Base-by-base conservation (phyloP, 1,140 invertebrate genomes). In the Venturia canescens region DNA sequence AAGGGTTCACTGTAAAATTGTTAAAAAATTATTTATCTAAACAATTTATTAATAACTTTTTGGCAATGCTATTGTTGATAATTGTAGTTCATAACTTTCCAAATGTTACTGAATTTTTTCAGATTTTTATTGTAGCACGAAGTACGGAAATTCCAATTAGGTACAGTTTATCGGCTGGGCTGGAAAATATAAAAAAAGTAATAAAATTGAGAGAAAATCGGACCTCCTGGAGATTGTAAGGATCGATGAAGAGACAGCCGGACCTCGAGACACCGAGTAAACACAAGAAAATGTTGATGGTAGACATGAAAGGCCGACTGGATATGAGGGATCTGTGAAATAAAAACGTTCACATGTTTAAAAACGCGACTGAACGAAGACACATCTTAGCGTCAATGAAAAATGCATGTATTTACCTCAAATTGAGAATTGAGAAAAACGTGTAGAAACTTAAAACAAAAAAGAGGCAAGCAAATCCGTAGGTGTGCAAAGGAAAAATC, bases 281-380 rank as follows among this genome's bases (percentile, higher is more conserved):
- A 84, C 94, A 94, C 9, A 94, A 89, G 87, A 94, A 94, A 79
- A 93, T 91, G 85, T 94, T 94, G 88, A 94, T 94, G 38, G 94
- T 93, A 75, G 93, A 92, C 93, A 94, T 94, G 83, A 93, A 94
- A 63, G 94, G 93, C 75, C 93, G 89, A 79, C 88, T 93, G 27
- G 93, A 92, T 67, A 94, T 92, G 70, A 94, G 90, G 72, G 94
- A 93, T 86, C 94, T 94, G 85, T 6, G 90, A 90, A 67, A 80
- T 26, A 85, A 82, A 84, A 74, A 23, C 16, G 26, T 11, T 83
- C 57, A 15, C 9, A 79, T 15, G 74, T 5, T 21, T 15, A 13
- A 13, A 38, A 48, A 0, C 13, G 38, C 18, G 26, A 80, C 66
- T 27, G 21, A 72, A 21, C 48, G 23, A 50, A 72, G 26, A 48